Base-by-base conservation (phyloP, 2,888 invertebrate species). In the Galerucella calmariensis region DNA sequence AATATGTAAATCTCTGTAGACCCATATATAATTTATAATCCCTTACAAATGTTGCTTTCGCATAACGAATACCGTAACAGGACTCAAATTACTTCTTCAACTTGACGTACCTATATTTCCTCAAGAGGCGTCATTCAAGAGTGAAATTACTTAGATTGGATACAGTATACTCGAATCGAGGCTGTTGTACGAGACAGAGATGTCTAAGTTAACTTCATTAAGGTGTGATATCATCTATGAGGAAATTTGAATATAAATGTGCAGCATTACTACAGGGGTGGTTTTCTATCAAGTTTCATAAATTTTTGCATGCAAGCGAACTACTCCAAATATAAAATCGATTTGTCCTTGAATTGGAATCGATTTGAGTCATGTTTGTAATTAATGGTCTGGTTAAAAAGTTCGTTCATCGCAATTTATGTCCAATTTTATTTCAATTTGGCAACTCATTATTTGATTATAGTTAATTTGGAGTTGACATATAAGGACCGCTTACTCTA, bases 381-480 rank as follows among this genome's bases (percentile, higher is more conserved):
- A 27, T 27, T 1, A 27, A 2, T n/a, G n/a, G n/a, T n/a, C n/a
- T 2, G 2, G 27, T 27, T 27, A 2, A 27, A 27, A 27, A 27
- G 27, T 27, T 27, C 27, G 27, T 27, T 2, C 27, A 27, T 27
- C 27, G 27, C 27, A 1, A 27, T 2, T 27, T 27, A 27, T 27
- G 27, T 27, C 27, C 27, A 27, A 27, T 27, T 27, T 27, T 2
- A 27, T 27, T 27, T 27, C 27, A 27, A 27, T 96, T 95, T 81
- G 97, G 89, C 77, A 97, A 92, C 85, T 97, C 97, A 80, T 27
- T 27, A 1, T 27, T 27, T 27, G 97, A 87, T 83, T 97, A 97
- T 0, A 97, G n/a, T n/a, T n/a, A n/a, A n/a, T n/a, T n/a, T n/a
- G n/a, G n/a, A n/a, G n/a, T n/a, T n/a, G n/a, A n/a, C n/a, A n/a